These are phyloP conservation scores for Sicus ferrugineus DNA, from an alignment of 2,888 invertebrate genomes.

Conservation along the genomic window DNA sequence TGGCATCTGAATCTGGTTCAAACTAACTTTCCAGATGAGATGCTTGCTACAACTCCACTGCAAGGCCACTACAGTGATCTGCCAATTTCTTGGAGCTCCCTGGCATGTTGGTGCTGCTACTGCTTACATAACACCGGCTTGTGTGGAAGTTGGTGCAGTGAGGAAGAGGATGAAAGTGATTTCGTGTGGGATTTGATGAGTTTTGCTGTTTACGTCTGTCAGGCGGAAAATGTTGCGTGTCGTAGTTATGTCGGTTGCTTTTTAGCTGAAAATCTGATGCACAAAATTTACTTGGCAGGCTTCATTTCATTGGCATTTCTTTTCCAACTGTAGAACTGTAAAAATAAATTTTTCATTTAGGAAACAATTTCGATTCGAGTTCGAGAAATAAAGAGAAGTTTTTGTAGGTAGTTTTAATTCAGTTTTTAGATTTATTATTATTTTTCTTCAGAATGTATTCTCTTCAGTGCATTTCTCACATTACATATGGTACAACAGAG, in stretches of 20 bases:
- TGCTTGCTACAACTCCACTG: too few species aligned
- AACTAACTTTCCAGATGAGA: too few species aligned
- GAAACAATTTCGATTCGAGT: conserved; percentile 19
- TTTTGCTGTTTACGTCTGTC: background rate
- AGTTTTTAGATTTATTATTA: conserved; percentile 24
- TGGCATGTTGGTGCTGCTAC: background rate
- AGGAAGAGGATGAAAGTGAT: background rate
- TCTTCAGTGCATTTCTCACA: conserved; percentile 23
- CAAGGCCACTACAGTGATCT: too few species aligned
- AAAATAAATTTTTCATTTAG: conserved; percentile 44
- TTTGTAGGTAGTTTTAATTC: conserved; percentile 30
- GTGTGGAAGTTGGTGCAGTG: conserved; percentile 6
- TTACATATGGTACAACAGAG: conserved; percentile 18
- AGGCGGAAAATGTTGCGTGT: background rate
- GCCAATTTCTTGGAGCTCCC: too few species aligned
- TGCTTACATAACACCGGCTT: too few species aligned
- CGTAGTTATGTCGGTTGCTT: conserved; percentile 19
- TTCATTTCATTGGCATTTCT: conserved; percentile 26
- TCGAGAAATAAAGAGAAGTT: conserved; percentile 33
- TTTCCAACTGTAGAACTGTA: conserved; percentile 38
- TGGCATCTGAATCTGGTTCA: too few species aligned
- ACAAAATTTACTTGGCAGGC: conserved; percentile 9
- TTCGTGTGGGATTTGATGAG: conserved; percentile 1
- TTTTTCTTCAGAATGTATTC: conserved; percentile 20
- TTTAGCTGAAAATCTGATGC: conserved; percentile 14